Percentiles rank a stretch among this genome's conserved stretches.
Evolutionary conservation across 1,140 invertebrate species (phyloP).

Genomic region (Hyles vespertilio): DNA sequence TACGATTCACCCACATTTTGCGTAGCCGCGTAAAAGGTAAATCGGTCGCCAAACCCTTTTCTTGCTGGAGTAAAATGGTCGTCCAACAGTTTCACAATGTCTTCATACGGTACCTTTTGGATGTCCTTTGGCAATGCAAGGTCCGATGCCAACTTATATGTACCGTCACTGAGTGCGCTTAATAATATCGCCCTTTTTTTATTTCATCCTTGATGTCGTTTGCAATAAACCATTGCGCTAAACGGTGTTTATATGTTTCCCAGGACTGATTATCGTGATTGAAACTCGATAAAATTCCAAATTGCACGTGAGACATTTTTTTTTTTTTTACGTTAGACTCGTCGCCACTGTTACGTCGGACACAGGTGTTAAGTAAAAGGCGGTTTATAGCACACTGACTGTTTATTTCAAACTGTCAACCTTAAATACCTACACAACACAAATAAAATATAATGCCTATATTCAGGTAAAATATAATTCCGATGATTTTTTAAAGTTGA

Average conservation of each 20-base stretch:
- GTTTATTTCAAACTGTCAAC: neutral
- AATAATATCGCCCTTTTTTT: conserved; percentile 19
- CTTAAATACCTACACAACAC: neutral
- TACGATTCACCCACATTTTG: conserved; percentile 23
- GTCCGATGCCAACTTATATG: conserved; percentile 29
- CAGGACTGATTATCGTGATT: conserved; percentile 11
- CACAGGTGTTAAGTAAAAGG: neutral
- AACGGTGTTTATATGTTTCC: conserved; percentile 12
- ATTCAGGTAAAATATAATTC: no score
- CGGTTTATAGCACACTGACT: neutral
- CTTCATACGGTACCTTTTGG: conserved; percentile 24
- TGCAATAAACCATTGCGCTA: conserved; percentile 13
- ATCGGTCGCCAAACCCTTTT: conserved; percentile 29
- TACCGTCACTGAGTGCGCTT: conserved; percentile 25
- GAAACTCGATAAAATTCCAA: conserved; percentile 10
- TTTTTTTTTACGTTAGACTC: neutral
- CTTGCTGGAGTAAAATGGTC: conserved; percentile 28
- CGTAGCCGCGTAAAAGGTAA: conserved; percentile 28
- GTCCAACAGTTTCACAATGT: conserved; percentile 26
- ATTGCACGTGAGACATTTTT: conserved; percentile 7
- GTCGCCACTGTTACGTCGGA: conserved; percentile 3
- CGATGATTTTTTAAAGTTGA: no score
- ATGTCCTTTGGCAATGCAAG: conserved; percentile 27
- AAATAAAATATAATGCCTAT: neutral
- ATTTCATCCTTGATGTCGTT: neutral